These are phyloP conservation scores for Chalcosyrphus nemorum DNA, from an alignment of 2,888 invertebrate species.

Conservation along the genomic window DNA sequence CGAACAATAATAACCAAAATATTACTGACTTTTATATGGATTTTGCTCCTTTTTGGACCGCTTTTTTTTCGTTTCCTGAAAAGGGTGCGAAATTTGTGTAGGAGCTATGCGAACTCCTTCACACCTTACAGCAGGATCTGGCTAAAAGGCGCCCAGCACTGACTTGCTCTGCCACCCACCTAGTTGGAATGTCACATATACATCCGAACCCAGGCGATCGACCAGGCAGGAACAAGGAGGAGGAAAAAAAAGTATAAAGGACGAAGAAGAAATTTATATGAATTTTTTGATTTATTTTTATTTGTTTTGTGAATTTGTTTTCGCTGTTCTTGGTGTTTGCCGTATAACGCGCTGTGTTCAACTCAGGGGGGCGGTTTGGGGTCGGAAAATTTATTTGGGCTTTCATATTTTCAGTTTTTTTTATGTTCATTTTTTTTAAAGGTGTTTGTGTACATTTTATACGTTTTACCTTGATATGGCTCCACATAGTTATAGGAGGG, in stretches of 20 bases:
- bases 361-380: background rate
- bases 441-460: slow-evolving; percentile 52
- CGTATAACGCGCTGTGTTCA: background rate
- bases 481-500: slow-evolving; percentile 3
- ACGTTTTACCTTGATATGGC: slow-evolving; percentile 16
- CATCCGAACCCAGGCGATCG: background rate
- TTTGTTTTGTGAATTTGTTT: slow-evolving; percentile 68
- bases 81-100: slow-evolving; percentile 34
- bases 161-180: background rate
- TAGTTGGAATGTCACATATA: slow-evolving; percentile 3
- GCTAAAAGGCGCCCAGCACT: background rate
- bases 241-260: slow-evolving; percentile 13
- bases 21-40: slow-evolving; percentile 63
- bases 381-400: slow-evolving; percentile 63
- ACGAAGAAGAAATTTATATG: slow-evolving; percentile 48
- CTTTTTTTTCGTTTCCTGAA: slow-evolving; percentile 1
- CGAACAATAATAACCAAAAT: slow-evolving; percentile 60
- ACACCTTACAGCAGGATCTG: slow-evolving; percentile 35
- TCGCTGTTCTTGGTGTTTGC: slow-evolving; percentile 44
- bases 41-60: slow-evolving; percentile 8
- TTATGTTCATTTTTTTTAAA: slow-evolving; percentile 26
- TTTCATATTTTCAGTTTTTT: slow-evolving; percentile 54
- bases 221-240: background rate
- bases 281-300: slow-evolving; percentile 72
- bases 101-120: slow-evolving; percentile 25